phyloP scores from a whole-genome alignment of 2,888 invertebrate genomes.

The Xestia c-nigrum region DNA sequence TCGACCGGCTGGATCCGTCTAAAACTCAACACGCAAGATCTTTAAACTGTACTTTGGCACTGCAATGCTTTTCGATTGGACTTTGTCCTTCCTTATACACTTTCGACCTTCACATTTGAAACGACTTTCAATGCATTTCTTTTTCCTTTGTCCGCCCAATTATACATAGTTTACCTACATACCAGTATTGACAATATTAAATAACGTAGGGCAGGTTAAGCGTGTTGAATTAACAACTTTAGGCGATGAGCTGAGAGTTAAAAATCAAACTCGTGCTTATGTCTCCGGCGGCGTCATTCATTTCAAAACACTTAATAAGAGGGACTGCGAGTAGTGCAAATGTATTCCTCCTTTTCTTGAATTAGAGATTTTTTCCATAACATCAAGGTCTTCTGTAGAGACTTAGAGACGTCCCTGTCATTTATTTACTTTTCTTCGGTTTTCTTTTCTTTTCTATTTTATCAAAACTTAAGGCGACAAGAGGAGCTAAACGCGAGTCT shows the following conservation, averaged over 20 bases:
- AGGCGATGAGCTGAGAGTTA: neutral
- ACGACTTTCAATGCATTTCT: slow-evolving; percentile 27
- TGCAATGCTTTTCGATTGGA: neutral
- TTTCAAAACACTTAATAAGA: neutral
- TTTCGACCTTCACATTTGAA: slow-evolving; percentile 18
- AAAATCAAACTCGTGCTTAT: neutral
- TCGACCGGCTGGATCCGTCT: no score
- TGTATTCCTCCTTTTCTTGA: no score
- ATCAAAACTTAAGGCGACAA: no score
- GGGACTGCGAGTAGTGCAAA: no score
- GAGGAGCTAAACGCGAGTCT: no score
- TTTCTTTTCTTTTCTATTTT: no score
- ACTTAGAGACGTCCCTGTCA: no score
- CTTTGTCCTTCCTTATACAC: slow-evolving; percentile 7
- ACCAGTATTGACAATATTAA: neutral
- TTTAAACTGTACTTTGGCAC: neutral
- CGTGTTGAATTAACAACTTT: neutral
- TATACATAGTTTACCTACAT: neutral
- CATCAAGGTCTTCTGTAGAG: no score
- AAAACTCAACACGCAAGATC: no score
- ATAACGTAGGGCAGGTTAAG: neutral
- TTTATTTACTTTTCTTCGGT: no score
- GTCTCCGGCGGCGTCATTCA: neutral
- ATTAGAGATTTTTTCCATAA: no score
- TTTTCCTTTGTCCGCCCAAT: neutral